Percentiles rank a stretch among this genome's conserved stretches.
Evolutionary conservation across 2,888 invertebrate genomes (phyloP).

Genomic region (Lamellibrachia columna): DNA sequence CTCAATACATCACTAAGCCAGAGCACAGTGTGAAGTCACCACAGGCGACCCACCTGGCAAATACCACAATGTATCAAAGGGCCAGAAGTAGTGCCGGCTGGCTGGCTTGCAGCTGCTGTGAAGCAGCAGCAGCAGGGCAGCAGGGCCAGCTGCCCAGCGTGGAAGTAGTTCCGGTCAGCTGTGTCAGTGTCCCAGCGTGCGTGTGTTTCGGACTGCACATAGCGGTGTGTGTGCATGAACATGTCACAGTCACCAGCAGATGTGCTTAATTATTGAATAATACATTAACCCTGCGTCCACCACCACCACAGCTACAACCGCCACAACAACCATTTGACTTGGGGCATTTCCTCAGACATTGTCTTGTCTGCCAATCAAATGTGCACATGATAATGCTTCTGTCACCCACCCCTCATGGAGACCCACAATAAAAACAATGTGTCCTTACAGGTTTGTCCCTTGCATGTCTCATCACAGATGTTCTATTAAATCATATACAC

Average conservation of each 20-base stretch:
- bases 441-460: background rate
- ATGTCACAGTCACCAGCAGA: background rate
- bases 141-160: background rate
- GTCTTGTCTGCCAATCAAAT: background rate
- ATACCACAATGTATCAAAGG: slow-evolving; percentile 12
- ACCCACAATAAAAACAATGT: background rate
- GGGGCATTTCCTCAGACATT: background rate
- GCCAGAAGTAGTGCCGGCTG: slow-evolving; percentile 6
- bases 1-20: background rate
- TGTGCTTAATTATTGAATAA: slow-evolving; percentile 16
- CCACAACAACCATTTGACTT: background rate
- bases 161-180: slow-evolving; percentile 16
- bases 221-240: background rate
- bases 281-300: background rate
- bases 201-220: background rate
- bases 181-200: background rate
- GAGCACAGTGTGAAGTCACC: slow-evolving; percentile 12
- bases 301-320: background rate
- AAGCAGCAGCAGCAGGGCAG: background rate
- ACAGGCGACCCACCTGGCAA: slow-evolving; percentile 16
- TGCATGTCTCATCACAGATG: background rate
- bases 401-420: background rate
- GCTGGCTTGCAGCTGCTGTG: background rate
- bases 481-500: slow-evolving; percentile 10
- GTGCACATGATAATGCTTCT: background rate